Percentiles rank a stretch among this genome's conserved stretches.
Conservation (phyloP, 2,888 invertebrate species). For the Phyto melanocephala region DNA sequence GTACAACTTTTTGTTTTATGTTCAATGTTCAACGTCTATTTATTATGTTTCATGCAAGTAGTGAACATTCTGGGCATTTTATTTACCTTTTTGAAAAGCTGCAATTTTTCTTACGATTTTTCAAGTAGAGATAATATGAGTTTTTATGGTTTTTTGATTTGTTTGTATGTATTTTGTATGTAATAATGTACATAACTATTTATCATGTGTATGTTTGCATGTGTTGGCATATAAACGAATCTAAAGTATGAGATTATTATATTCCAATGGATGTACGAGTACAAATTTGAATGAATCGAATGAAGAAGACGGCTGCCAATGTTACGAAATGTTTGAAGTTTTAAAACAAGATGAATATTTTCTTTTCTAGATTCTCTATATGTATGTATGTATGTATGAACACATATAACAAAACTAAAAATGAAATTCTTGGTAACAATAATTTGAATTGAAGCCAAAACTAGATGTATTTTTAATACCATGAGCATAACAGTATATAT, state of each 20-base stretch:
- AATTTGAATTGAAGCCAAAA: conserved; percentile 59
- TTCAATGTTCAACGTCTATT: not conserved
- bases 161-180: too few species aligned
- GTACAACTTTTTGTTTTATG: not conserved
- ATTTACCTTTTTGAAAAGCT: conserved; percentile 27
- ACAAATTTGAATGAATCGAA: not conserved
- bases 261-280: conserved; percentile 1
- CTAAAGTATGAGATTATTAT: conserved; percentile 26
- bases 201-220: too few species aligned
- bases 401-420: conserved; percentile 1
- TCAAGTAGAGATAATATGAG: conserved; percentile 32
- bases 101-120: conserved; percentile 43
- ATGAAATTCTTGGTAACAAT: conserved; percentile 41
- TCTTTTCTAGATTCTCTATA: not conserved
- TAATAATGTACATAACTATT: too few species aligned
- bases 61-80: not conserved
- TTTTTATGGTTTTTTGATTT: conserved; percentile 38
- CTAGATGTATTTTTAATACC: conserved; percentile 8
- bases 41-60: not conserved
- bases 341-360: conserved; percentile 45
- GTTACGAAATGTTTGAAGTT: conserved; percentile 25
- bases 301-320: conserved; percentile 17
- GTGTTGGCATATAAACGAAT: not conserved
- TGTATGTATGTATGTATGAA: too few species aligned
- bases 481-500: conserved; percentile 1